Base-by-base conservation (phyloP, 2,113 vertebrate species). In the Corynorhinus townsendii region DNA sequence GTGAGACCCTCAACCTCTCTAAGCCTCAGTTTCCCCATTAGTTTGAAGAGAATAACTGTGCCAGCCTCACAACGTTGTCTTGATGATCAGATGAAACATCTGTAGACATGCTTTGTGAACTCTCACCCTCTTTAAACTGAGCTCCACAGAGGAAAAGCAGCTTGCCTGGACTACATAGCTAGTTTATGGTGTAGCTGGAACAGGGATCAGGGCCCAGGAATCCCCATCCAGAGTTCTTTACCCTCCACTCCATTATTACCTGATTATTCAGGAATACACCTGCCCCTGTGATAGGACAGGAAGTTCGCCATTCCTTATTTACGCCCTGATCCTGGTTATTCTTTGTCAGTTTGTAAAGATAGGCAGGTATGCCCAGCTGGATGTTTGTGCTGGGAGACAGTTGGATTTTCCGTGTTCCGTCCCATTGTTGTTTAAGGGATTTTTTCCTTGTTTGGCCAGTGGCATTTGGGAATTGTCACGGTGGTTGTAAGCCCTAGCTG, bases 341-440 rank as follows among this genome's bases (percentile, higher is more conserved):
- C 10, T 82, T 95, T 77, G n/a, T 90, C 8, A 28, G 64, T 72
- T 82, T 89, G 40, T 86, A 82, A 91, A 94, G 86, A 68, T 80
- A 87, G 75, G 11, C 49, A 24, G 72, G 49, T 66, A 71, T 84
- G 81, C 49, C 83, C 59, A 86, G 56, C 4, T 56, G 47, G 79
- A 69, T 75, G 45, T 35, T 71, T 84, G 11, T 93, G 38, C 54
- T 91, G 56, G 91, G 43, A 62, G 40, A 72, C 76, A n/a, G 33
- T 72, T 54, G 56, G n/a, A 28, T 95, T 94, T 93, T 94, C 90
- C 38, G 15, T 88, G 47, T 88, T 91, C 77, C 43, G 30, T 81
- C 49, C 40, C 66, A 4, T 49, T 95, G 89, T 90, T 96, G 9
- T 93, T 81, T 87, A 69, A 81, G 79, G 68, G 62, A 28, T 62